These are phyloP conservation scores for Gymnoscopelus braueri DNA, from an alignment of 2,797 vertebrate genomes.

Conservation along the genomic window DNA sequence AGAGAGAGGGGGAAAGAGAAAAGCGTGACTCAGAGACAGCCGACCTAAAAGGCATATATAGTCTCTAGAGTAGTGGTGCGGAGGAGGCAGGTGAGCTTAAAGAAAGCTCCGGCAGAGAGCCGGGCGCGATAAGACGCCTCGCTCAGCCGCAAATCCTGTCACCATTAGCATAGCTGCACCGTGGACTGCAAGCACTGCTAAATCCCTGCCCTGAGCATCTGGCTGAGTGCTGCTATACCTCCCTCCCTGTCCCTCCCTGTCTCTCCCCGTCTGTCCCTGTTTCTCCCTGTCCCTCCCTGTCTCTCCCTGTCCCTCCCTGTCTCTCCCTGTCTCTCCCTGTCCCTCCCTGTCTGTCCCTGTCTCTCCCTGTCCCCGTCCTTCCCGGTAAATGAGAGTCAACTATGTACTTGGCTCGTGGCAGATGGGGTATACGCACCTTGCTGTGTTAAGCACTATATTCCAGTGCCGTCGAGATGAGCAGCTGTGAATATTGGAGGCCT, in stretches of 20 bases:
- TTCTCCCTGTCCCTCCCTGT: background rate
- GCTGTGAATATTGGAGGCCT: conserved; percentile 51
- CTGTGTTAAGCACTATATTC: conserved; percentile 49
- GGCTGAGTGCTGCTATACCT: conserved; percentile 53
- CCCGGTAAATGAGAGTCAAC: conserved; percentile 69
- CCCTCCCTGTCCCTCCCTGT: conserved; percentile 40
- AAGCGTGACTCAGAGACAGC: conserved; percentile 36
- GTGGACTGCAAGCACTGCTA: conserved; percentile 65
- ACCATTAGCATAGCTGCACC: conserved; percentile 73
- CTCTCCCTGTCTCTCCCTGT: conserved; percentile 25
- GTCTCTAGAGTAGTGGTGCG: conserved; percentile 55
- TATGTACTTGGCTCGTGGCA: conserved; percentile 60
- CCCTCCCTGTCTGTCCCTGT: conserved; percentile 16
- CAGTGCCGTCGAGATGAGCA: conserved; percentile 59
- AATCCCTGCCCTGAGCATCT: conserved; percentile 62
- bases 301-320: background rate
- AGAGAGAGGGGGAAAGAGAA: conserved; percentile 35
- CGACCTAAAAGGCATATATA: conserved; percentile 59
- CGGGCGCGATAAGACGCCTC: conserved; percentile 71
- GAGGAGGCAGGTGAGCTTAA: conserved; percentile 63
- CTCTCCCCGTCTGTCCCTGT: conserved; percentile 29
- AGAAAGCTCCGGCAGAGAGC: conserved; percentile 64
- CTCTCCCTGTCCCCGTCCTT: conserved; percentile 36
- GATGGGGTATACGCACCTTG: conserved; percentile 54
- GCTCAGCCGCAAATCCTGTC: conserved; percentile 69